Evolutionary conservation across 2,113 vertebrate genomes (phyloP).

Genomic region (Tiliqua scincoides): DNA sequence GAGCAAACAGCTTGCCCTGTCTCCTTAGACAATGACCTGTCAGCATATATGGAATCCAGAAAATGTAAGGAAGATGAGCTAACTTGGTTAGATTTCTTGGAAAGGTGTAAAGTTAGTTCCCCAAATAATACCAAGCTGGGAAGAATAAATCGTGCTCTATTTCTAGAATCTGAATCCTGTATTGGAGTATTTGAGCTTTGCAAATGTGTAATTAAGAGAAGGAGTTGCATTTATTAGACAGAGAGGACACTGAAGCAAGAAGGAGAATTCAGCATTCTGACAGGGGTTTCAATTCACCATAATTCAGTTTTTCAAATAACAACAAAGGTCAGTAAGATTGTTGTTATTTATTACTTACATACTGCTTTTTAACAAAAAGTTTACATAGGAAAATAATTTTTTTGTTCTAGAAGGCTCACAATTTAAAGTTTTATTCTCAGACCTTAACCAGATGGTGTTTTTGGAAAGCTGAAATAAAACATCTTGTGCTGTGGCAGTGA

Average conservation of each 20-base stretch:
- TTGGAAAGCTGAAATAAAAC: background rate
- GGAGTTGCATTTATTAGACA: background rate
- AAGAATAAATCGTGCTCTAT: background rate
- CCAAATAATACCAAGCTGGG: background rate
- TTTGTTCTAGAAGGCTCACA: too few species aligned
- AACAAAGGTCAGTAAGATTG: background rate
- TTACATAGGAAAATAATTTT: too few species aligned
- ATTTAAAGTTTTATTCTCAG: background rate
- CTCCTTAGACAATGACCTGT: background rate
- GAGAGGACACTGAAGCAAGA: slow-evolving; percentile 7
- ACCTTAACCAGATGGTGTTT: background rate
- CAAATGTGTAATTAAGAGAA: slow-evolving; percentile 19
- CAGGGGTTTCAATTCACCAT: background rate
- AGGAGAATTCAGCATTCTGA: slow-evolving; percentile 12
- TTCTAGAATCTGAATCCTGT: background rate
- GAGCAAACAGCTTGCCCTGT: slow-evolving; percentile 21
- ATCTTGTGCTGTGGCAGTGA: background rate
- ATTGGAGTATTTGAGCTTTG: slow-evolving; percentile 18
- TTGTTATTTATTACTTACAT: background rate
- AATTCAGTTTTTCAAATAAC: background rate
- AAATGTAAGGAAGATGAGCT: background rate
- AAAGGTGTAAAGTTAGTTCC: background rate
- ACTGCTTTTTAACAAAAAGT: too few species aligned
- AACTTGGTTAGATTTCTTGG: background rate
- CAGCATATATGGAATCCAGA: background rate